phyloP scores from a whole-genome alignment of 1,140 invertebrate genomes.

The Drosophila nannoptera region DNA sequence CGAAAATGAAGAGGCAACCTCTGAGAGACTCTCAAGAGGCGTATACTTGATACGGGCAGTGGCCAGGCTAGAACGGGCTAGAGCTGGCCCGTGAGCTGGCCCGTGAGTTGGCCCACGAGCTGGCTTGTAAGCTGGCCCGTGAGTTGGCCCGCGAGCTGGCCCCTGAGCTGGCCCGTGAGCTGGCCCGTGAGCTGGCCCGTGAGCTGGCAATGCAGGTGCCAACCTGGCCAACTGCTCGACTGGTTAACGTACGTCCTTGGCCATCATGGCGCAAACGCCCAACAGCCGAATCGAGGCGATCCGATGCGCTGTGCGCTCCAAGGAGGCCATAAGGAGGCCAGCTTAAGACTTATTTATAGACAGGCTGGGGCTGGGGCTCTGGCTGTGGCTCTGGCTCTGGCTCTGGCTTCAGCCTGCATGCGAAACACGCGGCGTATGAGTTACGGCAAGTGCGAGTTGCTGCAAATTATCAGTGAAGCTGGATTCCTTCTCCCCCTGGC shows the following conservation, averaged over 20 bases:
- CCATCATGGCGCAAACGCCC: slow-evolving; percentile 37
- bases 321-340: slow-evolving; percentile 56
- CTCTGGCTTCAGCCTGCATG: slow-evolving; percentile 75
- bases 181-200: slow-evolving; percentile 1
- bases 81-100: slow-evolving; percentile 4
- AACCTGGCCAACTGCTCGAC: slow-evolving; percentile 12
- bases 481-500: not conserved
- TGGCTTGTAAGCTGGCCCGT: not conserved
- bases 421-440: slow-evolving; percentile 72
- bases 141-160: too few species aligned
- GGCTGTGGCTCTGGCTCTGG: slow-evolving; percentile 44
- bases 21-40: too few species aligned
- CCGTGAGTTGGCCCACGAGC: too few species aligned
- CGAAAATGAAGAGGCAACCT: too few species aligned
- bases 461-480: slow-evolving; percentile 37
- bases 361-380: slow-evolving; percentile 46
- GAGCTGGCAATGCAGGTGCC: slow-evolving; percentile 31
- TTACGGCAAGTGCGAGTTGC: slow-evolving; percentile 62
- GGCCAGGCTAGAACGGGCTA: too few species aligned
- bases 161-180: not conserved
- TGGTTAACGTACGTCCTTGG: slow-evolving; percentile 72
- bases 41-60: too few species aligned
- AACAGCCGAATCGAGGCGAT: slow-evolving; percentile 7
- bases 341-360: slow-evolving; percentile 73
- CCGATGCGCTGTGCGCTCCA: slow-evolving; percentile 11